Evolutionary conservation across 37 sponge, comb jelly and placozoan species (phyloP).

Genomic region (Halichondria panicea): DNA sequence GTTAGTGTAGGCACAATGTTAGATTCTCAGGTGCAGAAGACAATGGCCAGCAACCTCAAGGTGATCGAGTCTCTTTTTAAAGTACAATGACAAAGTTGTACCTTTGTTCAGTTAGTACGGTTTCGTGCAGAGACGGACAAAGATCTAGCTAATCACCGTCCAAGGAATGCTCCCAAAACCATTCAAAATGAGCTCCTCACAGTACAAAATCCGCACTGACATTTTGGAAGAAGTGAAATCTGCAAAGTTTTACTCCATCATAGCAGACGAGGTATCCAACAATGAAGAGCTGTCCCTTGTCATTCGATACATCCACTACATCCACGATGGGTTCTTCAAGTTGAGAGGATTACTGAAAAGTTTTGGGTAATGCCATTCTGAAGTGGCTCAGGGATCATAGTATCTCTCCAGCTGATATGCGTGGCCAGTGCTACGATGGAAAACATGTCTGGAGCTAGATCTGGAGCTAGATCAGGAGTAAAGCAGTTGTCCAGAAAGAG

Average conservation of each 20-base stretch:
- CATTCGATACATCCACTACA: constrained; percentile 28
- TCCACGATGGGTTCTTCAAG: constrained; percentile 20
- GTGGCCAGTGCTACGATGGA: constrained; percentile 35
- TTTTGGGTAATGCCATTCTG: constrained; percentile 22
- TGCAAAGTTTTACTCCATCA: constrained; percentile 47
- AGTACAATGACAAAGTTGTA: too few species aligned
- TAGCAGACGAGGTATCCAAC: constrained; percentile 66
- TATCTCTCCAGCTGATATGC: constrained; percentile 20
- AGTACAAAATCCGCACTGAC: constrained; percentile 12
- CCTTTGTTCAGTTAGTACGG: constrained; percentile 55
- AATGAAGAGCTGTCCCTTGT: constrained; percentile 51
- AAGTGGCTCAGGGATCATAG: constrained; percentile 13
- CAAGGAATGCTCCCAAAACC: constrained; percentile 65
- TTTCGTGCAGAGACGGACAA: constrained; percentile 67
- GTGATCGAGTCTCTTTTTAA: constrained; percentile 54
- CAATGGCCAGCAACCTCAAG: constrained; percentile 4
- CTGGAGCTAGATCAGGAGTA: neutral
- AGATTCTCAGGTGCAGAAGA: neutral
- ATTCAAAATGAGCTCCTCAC: constrained; percentile 67
- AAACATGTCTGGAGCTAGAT: neutral
- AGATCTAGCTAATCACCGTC: constrained; percentile 25
- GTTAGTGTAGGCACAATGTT: neutral
- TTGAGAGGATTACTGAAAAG: constrained; percentile 32
- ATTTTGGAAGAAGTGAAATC: constrained; percentile 13
- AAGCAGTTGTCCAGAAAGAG: neutral